These are phyloP conservation scores for Turnix velox DNA, from an alignment of 2,113 vertebrate species.

Conservation along the genomic window DNA sequence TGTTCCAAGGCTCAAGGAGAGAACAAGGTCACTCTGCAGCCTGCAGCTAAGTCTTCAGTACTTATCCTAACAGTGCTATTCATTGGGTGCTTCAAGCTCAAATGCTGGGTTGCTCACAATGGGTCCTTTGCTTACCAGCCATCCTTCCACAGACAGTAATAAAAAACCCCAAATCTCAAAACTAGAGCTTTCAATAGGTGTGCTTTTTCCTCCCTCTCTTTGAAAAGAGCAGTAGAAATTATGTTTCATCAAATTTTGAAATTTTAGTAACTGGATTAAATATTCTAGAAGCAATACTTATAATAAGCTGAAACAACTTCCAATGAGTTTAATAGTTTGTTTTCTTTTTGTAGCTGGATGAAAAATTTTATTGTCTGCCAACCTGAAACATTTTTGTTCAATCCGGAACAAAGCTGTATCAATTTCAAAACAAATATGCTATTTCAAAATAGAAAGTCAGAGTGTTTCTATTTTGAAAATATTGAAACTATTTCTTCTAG, in stretches of 20 bases:
- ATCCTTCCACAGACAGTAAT: no score
- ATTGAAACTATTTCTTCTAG: neutral
- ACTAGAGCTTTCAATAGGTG: neutral
- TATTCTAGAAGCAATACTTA: neutral
- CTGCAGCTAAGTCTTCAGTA: no score
- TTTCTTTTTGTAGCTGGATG: neutral
- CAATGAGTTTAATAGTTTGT: neutral
- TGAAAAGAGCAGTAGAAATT: neutral
- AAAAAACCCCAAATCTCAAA: neutral
- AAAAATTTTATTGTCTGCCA: neutral
- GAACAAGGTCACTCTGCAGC: no score
- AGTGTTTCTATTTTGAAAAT: slow-evolving; percentile 9
- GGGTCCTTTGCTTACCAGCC: no score
- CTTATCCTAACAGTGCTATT: no score
- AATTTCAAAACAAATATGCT: slow-evolving; percentile 3
- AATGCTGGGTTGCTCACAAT: no score
- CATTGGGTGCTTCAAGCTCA: no score
- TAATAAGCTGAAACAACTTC: neutral
- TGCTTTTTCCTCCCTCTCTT: neutral
- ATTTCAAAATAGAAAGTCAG: slow-evolving; percentile 7
- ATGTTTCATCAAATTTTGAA: neutral
- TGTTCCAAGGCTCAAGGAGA: no score
- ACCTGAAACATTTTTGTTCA: neutral
- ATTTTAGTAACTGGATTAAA: neutral
- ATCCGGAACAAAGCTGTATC: neutral